A percentile compares a stretch with the other conserved stretches of the same genome.
Conservation (phyloP, 2,797 vertebrate genomes). For the Numenius phaeopus region DNA sequence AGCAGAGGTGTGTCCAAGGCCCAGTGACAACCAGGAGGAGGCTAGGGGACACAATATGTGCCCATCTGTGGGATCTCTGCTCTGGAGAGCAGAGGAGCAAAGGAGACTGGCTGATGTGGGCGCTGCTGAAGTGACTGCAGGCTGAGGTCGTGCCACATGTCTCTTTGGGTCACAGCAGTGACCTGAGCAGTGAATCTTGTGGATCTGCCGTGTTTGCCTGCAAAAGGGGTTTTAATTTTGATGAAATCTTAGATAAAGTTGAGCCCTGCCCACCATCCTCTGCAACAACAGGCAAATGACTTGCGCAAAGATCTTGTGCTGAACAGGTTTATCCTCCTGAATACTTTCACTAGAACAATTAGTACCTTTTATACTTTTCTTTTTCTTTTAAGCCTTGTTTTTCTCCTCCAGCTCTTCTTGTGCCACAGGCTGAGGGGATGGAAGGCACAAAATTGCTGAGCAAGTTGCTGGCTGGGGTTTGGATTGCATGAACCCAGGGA, state of each 20-base stretch:
- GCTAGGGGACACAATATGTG: fast-evolving
- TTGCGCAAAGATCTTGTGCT: neutral
- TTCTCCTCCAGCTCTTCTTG: neutral
- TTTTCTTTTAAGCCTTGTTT: neutral
- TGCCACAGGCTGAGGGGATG: neutral
- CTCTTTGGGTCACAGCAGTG: neutral
- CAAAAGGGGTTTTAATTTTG: neutral
- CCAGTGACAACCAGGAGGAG: neutral
- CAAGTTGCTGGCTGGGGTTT: neutral
- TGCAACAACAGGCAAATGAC: neutral
- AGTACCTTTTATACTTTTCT: neutral
- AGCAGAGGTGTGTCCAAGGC: neutral
- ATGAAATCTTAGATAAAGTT: neutral
- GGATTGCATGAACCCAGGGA: neutral
- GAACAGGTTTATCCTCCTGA: neutral
- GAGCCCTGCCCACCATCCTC: neutral
- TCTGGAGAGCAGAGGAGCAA: too few relatives aligned
- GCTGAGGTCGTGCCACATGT: neutral
- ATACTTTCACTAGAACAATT: neutral
- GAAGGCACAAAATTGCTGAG: neutral
- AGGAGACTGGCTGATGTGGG: neutral
- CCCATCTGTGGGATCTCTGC: fast-evolving
- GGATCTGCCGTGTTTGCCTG: neutral
- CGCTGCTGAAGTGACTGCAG: too few relatives aligned
- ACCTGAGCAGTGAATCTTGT: neutral